These are phyloP conservation scores for Mus spicilegus DNA, from an alignment of 2,113 vertebrate species.

Conservation along the genomic window DNA sequence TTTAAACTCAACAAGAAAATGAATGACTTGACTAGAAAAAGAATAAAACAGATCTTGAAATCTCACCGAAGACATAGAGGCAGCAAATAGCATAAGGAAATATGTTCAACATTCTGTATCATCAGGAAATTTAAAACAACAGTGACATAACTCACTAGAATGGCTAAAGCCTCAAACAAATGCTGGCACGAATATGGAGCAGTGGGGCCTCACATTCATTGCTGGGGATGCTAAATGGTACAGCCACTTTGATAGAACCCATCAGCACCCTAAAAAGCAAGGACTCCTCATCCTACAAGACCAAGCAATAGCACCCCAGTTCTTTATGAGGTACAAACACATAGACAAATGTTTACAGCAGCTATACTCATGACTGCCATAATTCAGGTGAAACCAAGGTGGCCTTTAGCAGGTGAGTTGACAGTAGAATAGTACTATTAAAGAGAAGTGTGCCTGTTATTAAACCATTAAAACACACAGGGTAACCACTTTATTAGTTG, in stretches of 20 bases:
- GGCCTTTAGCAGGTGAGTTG: background rate
- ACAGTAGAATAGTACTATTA: background rate
- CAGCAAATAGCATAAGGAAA: background rate
- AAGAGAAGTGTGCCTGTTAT: background rate
- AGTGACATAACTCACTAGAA: background rate
- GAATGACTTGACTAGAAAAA: background rate
- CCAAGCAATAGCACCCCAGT: background rate
- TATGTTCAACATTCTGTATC: background rate
- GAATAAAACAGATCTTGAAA: background rate
- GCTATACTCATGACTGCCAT: background rate
- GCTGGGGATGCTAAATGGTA: background rate
- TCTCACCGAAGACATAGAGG: background rate
- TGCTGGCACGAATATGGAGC: background rate
- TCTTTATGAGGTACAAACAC: background rate
- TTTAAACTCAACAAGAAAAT: constrained; percentile 54
- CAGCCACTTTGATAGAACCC: background rate
- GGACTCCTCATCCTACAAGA: background rate
- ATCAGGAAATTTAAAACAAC: background rate
- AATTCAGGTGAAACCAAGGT: background rate
- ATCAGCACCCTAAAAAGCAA: background rate
- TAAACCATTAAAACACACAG: background rate
- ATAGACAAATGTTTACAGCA: background rate
- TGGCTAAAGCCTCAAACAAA: background rate
- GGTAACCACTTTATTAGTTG: background rate
- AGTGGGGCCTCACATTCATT: background rate